Conservation (phyloP, 37 sponge, comb jelly and placozoan species). For the Chondrosia reniformis region DNA sequence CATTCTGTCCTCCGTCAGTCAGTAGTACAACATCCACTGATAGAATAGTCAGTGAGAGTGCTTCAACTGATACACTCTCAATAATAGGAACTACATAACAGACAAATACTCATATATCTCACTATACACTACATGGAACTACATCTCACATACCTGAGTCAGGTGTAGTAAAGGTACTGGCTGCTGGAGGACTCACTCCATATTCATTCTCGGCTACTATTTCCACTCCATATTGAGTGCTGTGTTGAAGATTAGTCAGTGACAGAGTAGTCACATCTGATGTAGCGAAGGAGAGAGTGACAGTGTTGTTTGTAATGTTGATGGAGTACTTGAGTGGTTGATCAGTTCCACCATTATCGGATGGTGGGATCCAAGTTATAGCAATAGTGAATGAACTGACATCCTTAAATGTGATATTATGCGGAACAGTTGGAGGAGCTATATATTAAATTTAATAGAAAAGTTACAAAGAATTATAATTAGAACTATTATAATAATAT, state of each 20-base stretch:
- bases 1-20: too few species aligned
- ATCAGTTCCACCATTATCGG: not conserved
- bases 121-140: not conserved
- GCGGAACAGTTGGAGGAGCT: too few species aligned
- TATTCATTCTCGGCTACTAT: not conserved
- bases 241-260: slow-evolving; percentile 1
- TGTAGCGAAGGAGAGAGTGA: not conserved
- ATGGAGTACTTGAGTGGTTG: not conserved
- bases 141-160: not conserved
- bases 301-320: not conserved
- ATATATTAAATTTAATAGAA: too few species aligned
- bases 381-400: not conserved
- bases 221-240: not conserved
- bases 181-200: slow-evolving; percentile 6
- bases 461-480: too few species aligned
- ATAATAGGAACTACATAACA: slow-evolving; percentile 12
- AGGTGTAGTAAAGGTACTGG: not conserved
- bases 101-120: not conserved
- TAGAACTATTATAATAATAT: too few species aligned
- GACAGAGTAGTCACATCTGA: not conserved
- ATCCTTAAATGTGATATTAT: too few species aligned
- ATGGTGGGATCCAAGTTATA: slow-evolving; percentile 7
- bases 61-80: not conserved
- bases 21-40: too few species aligned
- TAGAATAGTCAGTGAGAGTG: not conserved